Percentiles rank a stretch among this genome's conserved stretches.
Conservation (phyloP, 2,797 vertebrate genomes). For the Sebastes flavidus region DNA sequence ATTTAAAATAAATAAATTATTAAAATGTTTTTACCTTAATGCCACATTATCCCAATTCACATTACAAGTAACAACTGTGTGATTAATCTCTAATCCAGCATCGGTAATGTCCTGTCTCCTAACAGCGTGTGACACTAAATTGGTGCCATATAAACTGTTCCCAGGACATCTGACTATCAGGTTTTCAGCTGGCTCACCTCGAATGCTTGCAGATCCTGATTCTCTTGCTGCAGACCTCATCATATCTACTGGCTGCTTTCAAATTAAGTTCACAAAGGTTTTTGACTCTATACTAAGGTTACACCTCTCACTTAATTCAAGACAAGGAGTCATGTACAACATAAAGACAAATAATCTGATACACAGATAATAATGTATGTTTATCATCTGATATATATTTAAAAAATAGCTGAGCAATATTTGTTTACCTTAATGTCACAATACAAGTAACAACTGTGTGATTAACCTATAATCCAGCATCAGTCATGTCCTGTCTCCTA, state of each 20-base stretch:
- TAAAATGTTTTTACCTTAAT: too few species aligned
- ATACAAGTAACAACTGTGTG: background rate
- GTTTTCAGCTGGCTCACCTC: constrained; percentile 82
- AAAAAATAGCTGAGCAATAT: background rate
- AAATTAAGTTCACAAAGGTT: background rate
- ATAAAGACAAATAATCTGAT: background rate
- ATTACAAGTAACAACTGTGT: background rate
- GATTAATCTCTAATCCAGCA: background rate
- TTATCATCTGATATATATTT: background rate
- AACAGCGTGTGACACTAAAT: background rate
- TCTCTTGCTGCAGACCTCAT: background rate
- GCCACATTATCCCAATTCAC: background rate
- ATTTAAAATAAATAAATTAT: background rate
- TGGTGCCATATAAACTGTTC: background rate
- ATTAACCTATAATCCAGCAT: too few species aligned
- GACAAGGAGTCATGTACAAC: background rate
- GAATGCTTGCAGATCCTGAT: constrained; percentile 85
- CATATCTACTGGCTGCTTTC: background rate
- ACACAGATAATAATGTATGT: too few species aligned
- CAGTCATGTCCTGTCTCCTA: background rate
- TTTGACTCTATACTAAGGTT: background rate
- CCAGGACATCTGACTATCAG: background rate
- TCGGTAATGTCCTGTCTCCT: background rate
- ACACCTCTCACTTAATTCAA: background rate
- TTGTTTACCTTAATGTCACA: background rate